Evolutionary conservation across 2,113 vertebrate genomes (phyloP), one percentile per base, ranked within the genome.

Genomic region (Pyrgilauda ruficollis): DNA sequence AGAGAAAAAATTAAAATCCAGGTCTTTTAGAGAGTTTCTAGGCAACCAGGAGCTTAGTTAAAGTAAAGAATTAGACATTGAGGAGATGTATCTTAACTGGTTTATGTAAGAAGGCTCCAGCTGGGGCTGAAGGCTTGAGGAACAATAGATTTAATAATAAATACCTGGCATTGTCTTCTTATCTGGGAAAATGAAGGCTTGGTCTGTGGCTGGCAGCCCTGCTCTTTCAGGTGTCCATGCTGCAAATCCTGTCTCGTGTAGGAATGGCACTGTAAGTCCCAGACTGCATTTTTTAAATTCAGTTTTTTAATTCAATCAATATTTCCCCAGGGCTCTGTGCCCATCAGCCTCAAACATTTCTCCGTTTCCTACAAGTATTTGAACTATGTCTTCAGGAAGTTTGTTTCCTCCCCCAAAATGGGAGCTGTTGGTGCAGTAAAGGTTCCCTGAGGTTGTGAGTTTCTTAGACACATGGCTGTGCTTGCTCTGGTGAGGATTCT

Each of bases 21-120:
- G 30, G 61, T 84, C 43, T 84, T 89, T 53, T 31, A 26, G 37
- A 47, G 95, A 91, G 85, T 96, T 96, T 94, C 96, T 84, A 96
- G 90, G 95, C 95, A 97, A 96, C 92, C 28, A 80, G n/a, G 44
- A 89, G 90, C 61, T 87, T 80, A 37, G 88, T 64, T 35, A 67
- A 81, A 82, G 68, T 67, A 33, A 91, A 74, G 79, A 61, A 31
- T 5, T 22, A 86, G 79, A 66, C 21, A 18, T 16, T 49, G 43
- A 59, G 67, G 72, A 68, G 33, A 62, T 27, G 21, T 10, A 14
- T 75, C 81, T 74, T 44, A 63, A 43, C 76, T 73, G 20, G 1
- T 76, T 89, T 76, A 87, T 69, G 4, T 27, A 31, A 73, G 68
- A 75, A 73, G 22, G 37, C 83, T 79, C 33, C 84, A 75, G 49